phyloP scores from a whole-genome alignment of 2,113 vertebrate species.

The Panthera tigris region DNA sequence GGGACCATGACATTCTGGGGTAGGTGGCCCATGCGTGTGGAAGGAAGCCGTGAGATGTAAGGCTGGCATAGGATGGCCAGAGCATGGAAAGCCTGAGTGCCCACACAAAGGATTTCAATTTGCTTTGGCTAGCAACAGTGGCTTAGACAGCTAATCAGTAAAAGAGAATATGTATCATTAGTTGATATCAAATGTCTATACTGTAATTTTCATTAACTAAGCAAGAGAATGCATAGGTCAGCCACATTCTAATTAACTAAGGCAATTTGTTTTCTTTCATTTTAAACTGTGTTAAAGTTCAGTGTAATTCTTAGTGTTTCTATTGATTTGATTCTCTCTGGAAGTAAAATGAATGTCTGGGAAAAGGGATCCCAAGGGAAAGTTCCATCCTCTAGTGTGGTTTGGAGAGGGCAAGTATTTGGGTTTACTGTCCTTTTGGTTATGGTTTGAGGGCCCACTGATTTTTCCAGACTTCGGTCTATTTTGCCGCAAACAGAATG shows the following conservation, averaged over 20 bases:
- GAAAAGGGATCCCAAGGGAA: slow-evolving; percentile 69
- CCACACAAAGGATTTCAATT: neutral
- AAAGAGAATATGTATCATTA: neutral
- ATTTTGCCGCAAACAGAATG: slow-evolving; percentile 64
- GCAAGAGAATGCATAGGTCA: neutral
- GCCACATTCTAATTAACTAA: neutral
- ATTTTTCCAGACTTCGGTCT: slow-evolving; percentile 75
- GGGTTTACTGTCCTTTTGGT: slow-evolving; percentile 71
- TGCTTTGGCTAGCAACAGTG: neutral
- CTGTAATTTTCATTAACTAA: neutral
- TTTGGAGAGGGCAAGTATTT: slow-evolving; percentile 61
- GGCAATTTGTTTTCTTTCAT: neutral
- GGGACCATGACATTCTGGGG: neutral
- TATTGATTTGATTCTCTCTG: slow-evolving; percentile 44
- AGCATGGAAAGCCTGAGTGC: neutral
- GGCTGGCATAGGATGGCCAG: too few species aligned
- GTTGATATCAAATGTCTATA: neutral
- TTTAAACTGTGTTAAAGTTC: neutral
- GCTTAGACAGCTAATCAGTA: neutral
- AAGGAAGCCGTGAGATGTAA: neutral
- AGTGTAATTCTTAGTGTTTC: neutral
- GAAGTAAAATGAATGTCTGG: slow-evolving; percentile 57
- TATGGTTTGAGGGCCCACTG: slow-evolving; percentile 68
- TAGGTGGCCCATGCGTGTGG: neutral
- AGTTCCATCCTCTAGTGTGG: slow-evolving; percentile 75